Evolutionary conservation across 2,113 vertebrate species (phyloP).

Genomic region (Pyrgilauda ruficollis): DNA sequence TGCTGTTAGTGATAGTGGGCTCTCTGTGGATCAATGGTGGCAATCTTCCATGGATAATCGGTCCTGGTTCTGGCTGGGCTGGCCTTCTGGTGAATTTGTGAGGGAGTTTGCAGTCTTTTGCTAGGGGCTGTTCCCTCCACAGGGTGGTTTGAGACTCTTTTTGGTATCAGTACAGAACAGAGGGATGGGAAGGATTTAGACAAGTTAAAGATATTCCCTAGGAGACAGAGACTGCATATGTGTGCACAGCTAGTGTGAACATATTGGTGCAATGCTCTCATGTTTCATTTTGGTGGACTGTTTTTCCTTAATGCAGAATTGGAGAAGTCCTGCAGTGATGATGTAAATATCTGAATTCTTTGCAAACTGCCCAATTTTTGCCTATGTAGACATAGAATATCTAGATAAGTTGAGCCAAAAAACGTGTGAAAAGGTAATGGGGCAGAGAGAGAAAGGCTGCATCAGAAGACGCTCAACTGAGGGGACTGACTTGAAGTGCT

Average conservation of each 20-base stretch:
- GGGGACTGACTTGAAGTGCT: neutral
- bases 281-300: neutral
- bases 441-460: neutral
- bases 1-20: neutral
- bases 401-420: neutral
- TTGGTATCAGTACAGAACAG: neutral
- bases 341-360: neutral
- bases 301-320: neutral
- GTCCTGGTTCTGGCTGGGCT: neutral
- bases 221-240: neutral
- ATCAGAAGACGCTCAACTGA: neutral
- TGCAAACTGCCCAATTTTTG: neutral
- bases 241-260: neutral
- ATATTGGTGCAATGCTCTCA: fast-evolving
- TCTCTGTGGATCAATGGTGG: neutral
- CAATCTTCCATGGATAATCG: neutral
- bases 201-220: neutral
- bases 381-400: neutral
- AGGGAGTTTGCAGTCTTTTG: neutral
- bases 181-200: neutral
- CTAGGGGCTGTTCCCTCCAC: neutral
- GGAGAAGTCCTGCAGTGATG: neutral
- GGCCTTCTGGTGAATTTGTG: neutral
- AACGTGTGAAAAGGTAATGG: neutral
- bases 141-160: neutral